Evolutionary conservation across 1,140 invertebrate genomes (phyloP), one percentile per base, ranked within the genome.

Genomic region (Musca domestica): DNA sequence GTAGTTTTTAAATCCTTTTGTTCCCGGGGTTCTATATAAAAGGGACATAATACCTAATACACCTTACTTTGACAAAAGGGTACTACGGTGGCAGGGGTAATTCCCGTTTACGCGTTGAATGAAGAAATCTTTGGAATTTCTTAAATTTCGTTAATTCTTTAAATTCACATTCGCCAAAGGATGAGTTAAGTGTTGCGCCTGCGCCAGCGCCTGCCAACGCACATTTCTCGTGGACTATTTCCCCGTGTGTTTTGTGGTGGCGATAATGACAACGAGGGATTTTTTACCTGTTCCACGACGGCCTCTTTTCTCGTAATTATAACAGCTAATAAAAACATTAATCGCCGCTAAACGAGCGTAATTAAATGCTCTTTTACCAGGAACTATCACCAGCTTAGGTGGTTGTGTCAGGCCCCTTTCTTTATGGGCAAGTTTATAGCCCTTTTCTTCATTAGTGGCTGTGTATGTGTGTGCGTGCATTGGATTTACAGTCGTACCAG

Each of bases 281-380:
- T 41, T 41, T 41, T 41, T 41, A 61, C 56, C 56, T 61, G 56
- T 61, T 61, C 20, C 34, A 12, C 34, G 34, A 41, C 34, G 34
- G 34, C 34, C 34, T 41, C 10, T 27, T 30, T 61, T 61, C 56
- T 61, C 27, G 34, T 61, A 61, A 61, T 61, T 51, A 65, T 65
- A n/a, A 20, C 63, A 51, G 41, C 41, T 51, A 65, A 65, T 48
- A 65, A 65, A 65, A 65, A 47, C 63, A 65, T 65, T 65, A 65
- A 51, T 47, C 63, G 48, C 56, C 63, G 30, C 63, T 47, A 51
- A 65, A 65, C n/a, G 63, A 65, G 63, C 41, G 34, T 65, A 65
- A 65, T 65, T 65, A 65, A 51, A 48, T 47, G 63, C 46, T 48
- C 56, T 65, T 65, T 65, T 65, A 65, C 63, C 63, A 51, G 63